phyloP scores from a whole-genome alignment of 2,113 vertebrate genomes.

The Cranoglanis bouderius region DNA sequence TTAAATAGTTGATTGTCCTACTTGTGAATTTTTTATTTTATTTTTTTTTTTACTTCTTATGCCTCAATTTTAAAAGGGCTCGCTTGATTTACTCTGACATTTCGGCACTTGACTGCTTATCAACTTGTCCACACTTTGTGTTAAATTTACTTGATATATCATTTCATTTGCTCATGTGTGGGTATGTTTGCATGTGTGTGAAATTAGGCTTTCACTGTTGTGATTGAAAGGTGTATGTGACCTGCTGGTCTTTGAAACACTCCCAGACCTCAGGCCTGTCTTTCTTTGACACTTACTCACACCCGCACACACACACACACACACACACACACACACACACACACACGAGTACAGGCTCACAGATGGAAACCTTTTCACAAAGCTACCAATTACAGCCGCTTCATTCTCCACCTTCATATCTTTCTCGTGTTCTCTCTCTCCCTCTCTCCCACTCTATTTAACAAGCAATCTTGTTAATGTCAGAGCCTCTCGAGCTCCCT shows the following conservation, averaged over 20 bases:
- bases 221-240: constrained; percentile 72
- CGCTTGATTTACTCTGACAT: constrained; percentile 1
- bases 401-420: constrained; percentile 63
- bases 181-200: not conserved
- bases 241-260: constrained; percentile 67
- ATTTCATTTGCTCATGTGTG: not conserved
- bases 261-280: constrained; percentile 64
- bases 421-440: constrained; percentile 30
- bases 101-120: not conserved
- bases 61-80: not conserved
- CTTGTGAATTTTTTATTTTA: not conserved
- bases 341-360: constrained; percentile 49
- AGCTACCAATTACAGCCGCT: constrained; percentile 76
- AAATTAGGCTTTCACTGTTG: constrained; percentile 19
- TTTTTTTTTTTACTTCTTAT: not conserved
- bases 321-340: constrained; percentile 28
- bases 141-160: constrained; percentile 54
- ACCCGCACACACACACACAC: constrained; percentile 22
- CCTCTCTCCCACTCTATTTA: constrained; percentile 51
- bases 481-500: constrained; percentile 59
- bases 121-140: constrained; percentile 56
- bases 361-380: constrained; percentile 75
- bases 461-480: constrained; percentile 77
- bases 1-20: constrained; percentile 15
- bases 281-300: constrained; percentile 26